Conservation (phyloP, 2,888 invertebrate species). For the Cheiracanthium punctorium region DNA sequence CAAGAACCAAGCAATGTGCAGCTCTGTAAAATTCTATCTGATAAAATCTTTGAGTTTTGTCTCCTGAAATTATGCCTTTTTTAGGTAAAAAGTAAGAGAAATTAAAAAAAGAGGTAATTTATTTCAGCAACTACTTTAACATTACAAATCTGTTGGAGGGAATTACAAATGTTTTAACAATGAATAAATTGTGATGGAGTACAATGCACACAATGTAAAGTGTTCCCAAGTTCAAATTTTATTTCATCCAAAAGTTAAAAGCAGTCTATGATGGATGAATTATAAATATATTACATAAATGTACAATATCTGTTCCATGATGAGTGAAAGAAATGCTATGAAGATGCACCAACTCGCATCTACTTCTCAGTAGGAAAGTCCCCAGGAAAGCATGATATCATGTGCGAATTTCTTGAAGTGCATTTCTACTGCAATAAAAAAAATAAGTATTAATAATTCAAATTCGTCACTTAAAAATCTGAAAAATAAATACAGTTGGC, state of each 20-base stretch:
- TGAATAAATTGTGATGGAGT: conserved; percentile 33
- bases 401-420: not conserved
- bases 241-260: conserved; percentile 59
- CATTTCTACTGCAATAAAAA: too few relatives aligned
- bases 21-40: too few relatives aligned
- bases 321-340: conserved; percentile 21
- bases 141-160: conserved; percentile 50
- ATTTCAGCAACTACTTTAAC: not conserved
- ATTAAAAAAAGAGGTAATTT: not conserved
- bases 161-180: conserved; percentile 61
- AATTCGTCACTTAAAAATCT: too few relatives aligned
- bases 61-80: too few relatives aligned
- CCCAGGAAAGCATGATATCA: not conserved
- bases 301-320: conserved; percentile 22
- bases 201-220: conserved; percentile 53
- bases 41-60: too few relatives aligned
- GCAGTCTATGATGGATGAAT: conserved; percentile 63
- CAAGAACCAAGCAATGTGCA: too few relatives aligned
- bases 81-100: too few relatives aligned
- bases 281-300: conserved; percentile 59
- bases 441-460: too few relatives aligned
- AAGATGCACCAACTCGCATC: not conserved
- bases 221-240: conserved; percentile 50
- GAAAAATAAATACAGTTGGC: too few relatives aligned
- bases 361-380: not conserved